A percentile compares a stretch with the other conserved stretches of the same genome.
Conservation (phyloP, 2,888 invertebrate species). For the Notodonta ziczac region DNA sequence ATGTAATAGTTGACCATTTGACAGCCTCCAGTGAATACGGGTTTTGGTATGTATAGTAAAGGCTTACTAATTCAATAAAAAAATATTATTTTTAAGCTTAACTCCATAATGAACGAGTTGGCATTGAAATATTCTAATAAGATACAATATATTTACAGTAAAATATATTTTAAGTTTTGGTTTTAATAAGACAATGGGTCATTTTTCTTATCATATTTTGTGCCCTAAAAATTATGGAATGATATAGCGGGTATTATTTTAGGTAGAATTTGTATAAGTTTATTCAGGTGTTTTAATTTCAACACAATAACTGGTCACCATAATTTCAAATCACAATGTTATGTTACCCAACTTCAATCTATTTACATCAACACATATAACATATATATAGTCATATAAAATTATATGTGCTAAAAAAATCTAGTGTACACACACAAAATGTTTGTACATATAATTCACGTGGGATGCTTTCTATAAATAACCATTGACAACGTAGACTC, state of each 20-base stretch:
- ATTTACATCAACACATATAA: constrained; percentile 1
- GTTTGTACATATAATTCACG: constrained; percentile 60
- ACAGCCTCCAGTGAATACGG: constrained; percentile 8
- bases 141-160: background rate
- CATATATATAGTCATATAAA: background rate
- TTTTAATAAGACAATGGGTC: too few species aligned
- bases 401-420: constrained; percentile 27
- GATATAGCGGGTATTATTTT: too few species aligned
- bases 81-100: background rate
- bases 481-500: constrained; percentile 55
- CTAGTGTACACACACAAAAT: constrained; percentile 38
- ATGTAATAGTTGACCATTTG: constrained; percentile 15
- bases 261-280: too few species aligned
- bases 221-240: too few species aligned
- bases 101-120: background rate
- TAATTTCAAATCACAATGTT: too few species aligned
- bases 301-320: too few species aligned
- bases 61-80: background rate
- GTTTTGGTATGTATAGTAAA: constrained; percentile 25
- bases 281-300: too few species aligned
- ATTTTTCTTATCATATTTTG: too few species aligned
- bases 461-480: constrained; percentile 77
- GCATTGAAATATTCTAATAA: background rate
- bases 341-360: constrained; percentile 1
- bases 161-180: too few species aligned